These are phyloP conservation scores for Kryphioiulus occultus DNA, from an alignment of 2,888 invertebrate genomes.

Conservation along the genomic window DNA sequence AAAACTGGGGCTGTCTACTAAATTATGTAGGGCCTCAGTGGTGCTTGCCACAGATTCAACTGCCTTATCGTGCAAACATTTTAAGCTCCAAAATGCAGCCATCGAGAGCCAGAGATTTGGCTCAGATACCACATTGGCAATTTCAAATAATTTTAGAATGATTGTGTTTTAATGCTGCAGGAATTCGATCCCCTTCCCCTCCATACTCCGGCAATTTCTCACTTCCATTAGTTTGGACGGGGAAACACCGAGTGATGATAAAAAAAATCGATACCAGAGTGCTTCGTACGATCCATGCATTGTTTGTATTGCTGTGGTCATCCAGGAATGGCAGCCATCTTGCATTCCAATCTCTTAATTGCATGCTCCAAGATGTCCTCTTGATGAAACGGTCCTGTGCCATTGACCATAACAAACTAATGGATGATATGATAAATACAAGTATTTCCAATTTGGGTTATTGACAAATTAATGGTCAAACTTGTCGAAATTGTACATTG, in stretches of 20 bases:
- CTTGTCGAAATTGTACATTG: too few species aligned
- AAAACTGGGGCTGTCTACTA: background rate
- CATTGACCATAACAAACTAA: too few species aligned
- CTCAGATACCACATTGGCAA: slow-evolving; percentile 1
- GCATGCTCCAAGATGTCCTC: too few species aligned
- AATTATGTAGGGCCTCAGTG: background rate
- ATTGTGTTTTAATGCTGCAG: background rate
- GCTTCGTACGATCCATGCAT: background rate
- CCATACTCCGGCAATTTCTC: background rate
- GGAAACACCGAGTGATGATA: background rate
- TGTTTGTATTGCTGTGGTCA: too few species aligned
- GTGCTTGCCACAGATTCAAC: background rate
- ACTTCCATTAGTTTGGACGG: background rate
- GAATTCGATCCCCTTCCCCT: too few species aligned
- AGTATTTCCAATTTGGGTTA: too few species aligned
- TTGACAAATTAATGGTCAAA: too few species aligned
- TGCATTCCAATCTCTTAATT: too few species aligned
- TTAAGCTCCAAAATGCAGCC: background rate
- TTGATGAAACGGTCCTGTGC: too few species aligned
- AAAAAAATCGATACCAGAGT: background rate
- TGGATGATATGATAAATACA: too few species aligned
- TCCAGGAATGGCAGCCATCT: too few species aligned
- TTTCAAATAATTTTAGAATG: background rate
- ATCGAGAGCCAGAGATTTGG: background rate
- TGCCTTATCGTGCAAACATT: background rate